These are phyloP conservation scores for Pseudocheirus occidentalis DNA, from an alignment of 2,797 vertebrate species.

Conservation along the genomic window DNA sequence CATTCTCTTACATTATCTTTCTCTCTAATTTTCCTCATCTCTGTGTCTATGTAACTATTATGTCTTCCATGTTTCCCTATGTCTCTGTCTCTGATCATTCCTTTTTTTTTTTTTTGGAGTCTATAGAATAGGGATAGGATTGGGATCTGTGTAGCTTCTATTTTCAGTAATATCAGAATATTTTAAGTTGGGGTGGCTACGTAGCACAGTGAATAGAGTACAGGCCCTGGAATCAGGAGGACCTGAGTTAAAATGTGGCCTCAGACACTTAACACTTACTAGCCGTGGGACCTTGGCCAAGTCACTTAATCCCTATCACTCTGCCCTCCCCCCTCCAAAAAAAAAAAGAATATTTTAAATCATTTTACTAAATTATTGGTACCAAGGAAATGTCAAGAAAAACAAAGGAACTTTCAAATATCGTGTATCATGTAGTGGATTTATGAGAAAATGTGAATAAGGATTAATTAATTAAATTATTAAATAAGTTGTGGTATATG, in stretches of 20 bases:
- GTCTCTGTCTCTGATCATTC: not conserved
- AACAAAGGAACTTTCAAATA: not conserved
- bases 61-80: not conserved
- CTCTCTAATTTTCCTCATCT: too few species aligned
- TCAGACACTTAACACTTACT: too few species aligned
- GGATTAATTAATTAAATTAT: not conserved
- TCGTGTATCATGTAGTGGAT: not conserved
- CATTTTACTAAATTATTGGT: constrained; percentile 1
- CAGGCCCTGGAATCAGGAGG: too few species aligned
- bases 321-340: too few species aligned
- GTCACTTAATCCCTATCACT: too few species aligned
- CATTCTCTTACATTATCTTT: not conserved
- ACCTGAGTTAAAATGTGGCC: too few species aligned
- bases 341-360: not conserved
- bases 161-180: not conserved
- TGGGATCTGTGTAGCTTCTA: not conserved
- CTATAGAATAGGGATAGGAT: constrained; percentile 15
- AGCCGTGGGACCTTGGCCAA: too few species aligned
- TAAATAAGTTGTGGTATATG: not conserved
- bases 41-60: not conserved
- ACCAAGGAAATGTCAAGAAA: not conserved
- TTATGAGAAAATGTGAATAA: not conserved
- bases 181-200: fast-evolving
- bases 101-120: constrained; percentile 1
- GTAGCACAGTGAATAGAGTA: too few species aligned